Conservation (phyloP, 2,888 invertebrate genomes). For the Caenorhabditis panamensis region DNA sequence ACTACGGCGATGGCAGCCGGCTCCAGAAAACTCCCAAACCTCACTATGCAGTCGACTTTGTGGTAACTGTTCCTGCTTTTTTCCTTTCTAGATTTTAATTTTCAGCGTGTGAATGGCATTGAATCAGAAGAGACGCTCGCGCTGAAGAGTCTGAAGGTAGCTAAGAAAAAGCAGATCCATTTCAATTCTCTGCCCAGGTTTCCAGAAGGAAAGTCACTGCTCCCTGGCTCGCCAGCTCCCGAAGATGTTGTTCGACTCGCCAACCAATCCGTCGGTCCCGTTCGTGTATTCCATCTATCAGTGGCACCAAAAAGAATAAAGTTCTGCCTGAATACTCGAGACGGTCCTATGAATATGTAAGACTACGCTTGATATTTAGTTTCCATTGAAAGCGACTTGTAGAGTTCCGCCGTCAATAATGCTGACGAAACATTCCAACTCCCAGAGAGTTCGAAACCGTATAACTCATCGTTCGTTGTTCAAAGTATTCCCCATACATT, state of each 20-base stretch:
- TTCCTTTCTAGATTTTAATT: not conserved
- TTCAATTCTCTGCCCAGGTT: not conserved
- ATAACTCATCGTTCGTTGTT: too few relatives aligned
- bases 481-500: not conserved
- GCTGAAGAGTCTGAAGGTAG: conserved; percentile 4
- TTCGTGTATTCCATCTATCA: not conserved
- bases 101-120: not conserved
- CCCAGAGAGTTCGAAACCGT: not conserved
- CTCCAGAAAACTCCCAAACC: not conserved
- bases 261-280: not conserved
- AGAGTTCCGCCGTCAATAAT: not conserved
- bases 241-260: not conserved
- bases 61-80: conserved; percentile 9
- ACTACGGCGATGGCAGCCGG: conserved; percentile 34
- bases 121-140: not conserved
- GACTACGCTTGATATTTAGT: not conserved
- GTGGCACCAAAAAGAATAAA: not conserved
- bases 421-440: not conserved
- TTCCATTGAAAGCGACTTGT: not conserved
- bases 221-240: not conserved
- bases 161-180: not conserved
- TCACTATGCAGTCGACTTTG: conserved; percentile 35
- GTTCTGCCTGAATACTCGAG: not conserved
- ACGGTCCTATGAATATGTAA: not conserved
- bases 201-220: conserved; percentile 12